phyloP scores from a whole-genome alignment of 2,113 vertebrate genomes.

The Ibidorhyncha struthersii region DNA sequence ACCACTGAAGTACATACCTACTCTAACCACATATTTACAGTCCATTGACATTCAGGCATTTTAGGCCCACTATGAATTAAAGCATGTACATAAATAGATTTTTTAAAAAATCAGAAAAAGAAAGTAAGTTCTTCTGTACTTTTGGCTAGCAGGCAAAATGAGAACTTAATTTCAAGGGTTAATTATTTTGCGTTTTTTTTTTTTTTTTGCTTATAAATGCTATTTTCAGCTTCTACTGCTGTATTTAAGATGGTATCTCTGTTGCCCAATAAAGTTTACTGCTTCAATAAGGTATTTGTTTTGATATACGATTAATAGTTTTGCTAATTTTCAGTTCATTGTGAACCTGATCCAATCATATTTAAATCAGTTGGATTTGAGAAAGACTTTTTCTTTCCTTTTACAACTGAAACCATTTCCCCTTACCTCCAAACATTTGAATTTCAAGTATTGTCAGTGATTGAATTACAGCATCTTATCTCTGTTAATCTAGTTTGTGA shows the following conservation, averaged over 20 bases:
- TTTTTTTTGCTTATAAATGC: background rate
- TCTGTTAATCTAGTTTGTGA: background rate
- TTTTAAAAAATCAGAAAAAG: background rate
- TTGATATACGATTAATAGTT: background rate
- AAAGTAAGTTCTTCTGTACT: accelerated
- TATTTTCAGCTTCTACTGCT: background rate
- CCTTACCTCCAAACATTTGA: background rate
- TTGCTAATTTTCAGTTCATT: background rate
- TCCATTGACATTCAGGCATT: background rate
- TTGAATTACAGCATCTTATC: background rate
- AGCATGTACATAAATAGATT: background rate
- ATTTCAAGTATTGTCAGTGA: background rate
- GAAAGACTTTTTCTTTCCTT: background rate
- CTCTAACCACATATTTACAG: background rate
- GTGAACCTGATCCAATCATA: background rate
- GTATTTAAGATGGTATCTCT: background rate
- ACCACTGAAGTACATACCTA: background rate
- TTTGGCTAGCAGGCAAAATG: background rate
- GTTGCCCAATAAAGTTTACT: background rate
- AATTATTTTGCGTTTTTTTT: background rate
- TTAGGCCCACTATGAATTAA: background rate
- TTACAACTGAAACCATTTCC: background rate
- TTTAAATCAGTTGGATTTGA: background rate
- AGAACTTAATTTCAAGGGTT: background rate
- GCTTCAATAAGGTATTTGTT: background rate